These are phyloP conservation scores for Apogon hyalosoma DNA, from an alignment of 2,797 vertebrate genomes.

Conservation along the genomic window DNA sequence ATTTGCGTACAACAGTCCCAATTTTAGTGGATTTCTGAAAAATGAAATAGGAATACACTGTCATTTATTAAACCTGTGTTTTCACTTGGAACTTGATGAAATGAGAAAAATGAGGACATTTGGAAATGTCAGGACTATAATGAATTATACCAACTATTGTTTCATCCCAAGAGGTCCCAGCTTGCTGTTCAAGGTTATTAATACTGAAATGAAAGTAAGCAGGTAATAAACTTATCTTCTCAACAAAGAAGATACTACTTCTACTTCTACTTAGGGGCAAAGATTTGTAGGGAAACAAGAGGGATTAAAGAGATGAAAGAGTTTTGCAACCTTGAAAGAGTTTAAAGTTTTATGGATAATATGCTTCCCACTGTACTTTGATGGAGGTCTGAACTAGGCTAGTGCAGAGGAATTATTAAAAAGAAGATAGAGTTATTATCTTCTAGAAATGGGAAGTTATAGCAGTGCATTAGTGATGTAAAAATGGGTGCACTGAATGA, in stretches of 20 bases:
- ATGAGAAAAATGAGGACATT: constrained; percentile 1
- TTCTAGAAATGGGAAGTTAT: constrained; percentile 3
- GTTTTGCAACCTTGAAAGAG: constrained; percentile 17
- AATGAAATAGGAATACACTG: not conserved
- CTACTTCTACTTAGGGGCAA: constrained; percentile 6
- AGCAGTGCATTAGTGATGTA: not conserved
- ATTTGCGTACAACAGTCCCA: constrained; percentile 11
- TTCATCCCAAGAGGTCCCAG: not conserved
- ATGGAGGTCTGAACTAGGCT: not conserved
- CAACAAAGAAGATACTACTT: constrained; percentile 8
- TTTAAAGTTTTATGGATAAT: constrained; percentile 28
- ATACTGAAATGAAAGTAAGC: not conserved
- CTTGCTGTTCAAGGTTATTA: not conserved
- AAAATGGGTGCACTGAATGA: not conserved
- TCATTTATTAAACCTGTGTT: constrained; percentile 5
- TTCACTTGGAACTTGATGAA: not conserved
- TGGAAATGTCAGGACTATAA: not conserved
- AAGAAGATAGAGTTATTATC: constrained; percentile 24
- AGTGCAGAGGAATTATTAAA: constrained; percentile 12
- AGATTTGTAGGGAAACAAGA: constrained; percentile 17
- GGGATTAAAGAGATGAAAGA: constrained; percentile 37
- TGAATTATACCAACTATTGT: not conserved
- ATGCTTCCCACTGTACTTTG: constrained; percentile 3
- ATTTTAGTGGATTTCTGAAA: not conserved
- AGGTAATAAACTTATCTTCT: constrained; percentile 3